Evolutionary conservation across 2,113 vertebrate species (phyloP), one percentile per base, ranked within the genome.

Genomic region (Ictidomys tridecemlineatus): DNA sequence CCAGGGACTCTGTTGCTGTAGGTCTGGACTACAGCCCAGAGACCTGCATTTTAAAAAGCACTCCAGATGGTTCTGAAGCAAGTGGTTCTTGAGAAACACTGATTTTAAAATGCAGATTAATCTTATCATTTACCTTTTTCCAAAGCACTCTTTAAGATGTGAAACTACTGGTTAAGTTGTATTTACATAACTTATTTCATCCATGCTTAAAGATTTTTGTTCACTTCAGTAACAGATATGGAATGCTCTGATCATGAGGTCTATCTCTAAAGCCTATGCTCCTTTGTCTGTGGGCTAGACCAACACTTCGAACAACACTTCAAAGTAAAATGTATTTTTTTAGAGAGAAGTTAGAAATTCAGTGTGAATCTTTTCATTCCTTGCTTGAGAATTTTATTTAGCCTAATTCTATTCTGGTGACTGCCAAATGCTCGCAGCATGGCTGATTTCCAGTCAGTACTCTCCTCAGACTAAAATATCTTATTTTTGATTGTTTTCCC

Each of bases 351-450:
- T 97, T 94, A 97, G 84, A 84, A 95, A 96, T 97, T 96, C 96
- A 97, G 96, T 93, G 80, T 88, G 96, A 97, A 95, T 97, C 58
- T 92, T 97, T 97, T 96, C 93, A 95, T 91, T 97, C 58, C 78
- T 96, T 96, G 34, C 82, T 89, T 79, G 56, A 96, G 83, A 97
- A 97, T 95, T 97, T 96, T 96, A 96, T 96, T 97, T 94, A 97
- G 96, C 61, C 80, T 94, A 95, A 97, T 97, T 97, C 96, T 97
- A 98, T 97, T 98, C 96, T 96, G 37, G 95, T 95, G 84, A 87
- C 86, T 97, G 84, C 90, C 96, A 97, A 98, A 97, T 98, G 97
- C 76, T 97, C 89, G 1, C 96, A 97, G 97, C 79, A 96, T 96
- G 97, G 96, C 97, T 98, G 90, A 96, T 97, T 97, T 97, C 97